Evolutionary conservation across 1,140 invertebrate species (phyloP).

Genomic region (Anastrepha ludens): DNA sequence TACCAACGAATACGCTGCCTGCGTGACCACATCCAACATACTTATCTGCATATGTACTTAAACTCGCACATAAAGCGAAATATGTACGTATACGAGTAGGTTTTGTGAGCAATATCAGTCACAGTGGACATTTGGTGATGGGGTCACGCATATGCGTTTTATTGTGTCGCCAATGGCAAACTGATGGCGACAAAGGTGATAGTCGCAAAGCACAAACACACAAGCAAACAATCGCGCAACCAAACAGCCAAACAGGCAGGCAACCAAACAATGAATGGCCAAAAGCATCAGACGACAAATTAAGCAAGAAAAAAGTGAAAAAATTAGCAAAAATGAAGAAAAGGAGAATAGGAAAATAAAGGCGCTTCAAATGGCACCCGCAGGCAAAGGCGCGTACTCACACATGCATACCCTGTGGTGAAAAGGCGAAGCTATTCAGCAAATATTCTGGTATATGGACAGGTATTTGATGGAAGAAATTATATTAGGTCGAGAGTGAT

Average conservation of each 20-base stretch:
- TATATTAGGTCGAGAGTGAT: too few species aligned
- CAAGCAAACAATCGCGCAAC: neutral
- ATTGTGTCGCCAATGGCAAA: constrained; percentile 42
- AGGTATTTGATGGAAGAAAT: too few species aligned
- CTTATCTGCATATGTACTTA: neutral
- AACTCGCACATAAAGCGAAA: neutral
- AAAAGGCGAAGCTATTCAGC: too few species aligned
- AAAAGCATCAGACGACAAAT: neutral
- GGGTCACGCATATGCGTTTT: constrained; percentile 54
- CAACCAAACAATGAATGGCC: neutral
- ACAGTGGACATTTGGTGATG: constrained; percentile 1
- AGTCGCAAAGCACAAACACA: neutral
- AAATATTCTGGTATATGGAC: too few species aligned
- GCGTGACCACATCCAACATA: neutral
- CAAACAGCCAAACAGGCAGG: neutral
- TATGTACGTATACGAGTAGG: neutral
- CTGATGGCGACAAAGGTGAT: constrained; percentile 28
- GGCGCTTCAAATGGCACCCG: neutral
- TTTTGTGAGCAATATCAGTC: neutral
- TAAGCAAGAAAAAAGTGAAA: neutral
- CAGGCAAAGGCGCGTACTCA: neutral
- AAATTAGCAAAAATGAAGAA: neutral
- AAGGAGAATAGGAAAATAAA: neutral
- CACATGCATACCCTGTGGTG: too few species aligned
- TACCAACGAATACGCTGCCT: neutral